Evolutionary conservation across 2,797 vertebrate species (phyloP), one percentile per base, ranked within the genome.

Genomic region (Coendou prehensilis): DNA sequence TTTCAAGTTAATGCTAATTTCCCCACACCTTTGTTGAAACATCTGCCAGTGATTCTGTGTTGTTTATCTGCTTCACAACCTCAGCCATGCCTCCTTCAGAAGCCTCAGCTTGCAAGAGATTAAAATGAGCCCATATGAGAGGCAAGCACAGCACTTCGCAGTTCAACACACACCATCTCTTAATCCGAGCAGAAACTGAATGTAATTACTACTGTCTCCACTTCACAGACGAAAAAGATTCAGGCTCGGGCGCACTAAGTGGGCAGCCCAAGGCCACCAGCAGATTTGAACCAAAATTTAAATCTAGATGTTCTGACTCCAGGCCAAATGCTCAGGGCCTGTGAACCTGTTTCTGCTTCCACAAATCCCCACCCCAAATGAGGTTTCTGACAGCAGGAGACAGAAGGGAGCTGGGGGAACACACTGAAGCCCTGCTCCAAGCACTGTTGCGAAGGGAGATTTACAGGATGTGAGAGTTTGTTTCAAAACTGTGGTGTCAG

Each of bases 1-100:
- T 97, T 96, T 78, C 54, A 57, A 75, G 13, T 80, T 54, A 73
- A 57, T 41, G 61, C 33, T 20, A 23, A 75, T 56, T 88, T 94
- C 30, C 75, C 64, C 37, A n/a, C 23, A 92, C 9, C 59, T 28
- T 63, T 67, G 5, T 50, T 23, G 20, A 87, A 96, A 83, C 17
- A 64, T 23, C 59, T 90, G 73, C 30, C 41, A 18, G 5, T 50
- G 56, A 50, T 45, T 37, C 47, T 76, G 26, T 37, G 33, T 67
- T 75, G 30, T 89, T 50, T 87, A n/a, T 89, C 83, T 78, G n/a
- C 33, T 61, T 75, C 57, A 91, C 50, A 86, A 30, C 28, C 47
- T 69, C 81, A 93, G 59, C 22, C 64, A 88, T 79, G 33, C 23
- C 79, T 47, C 37, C 18, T 23, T 41, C 2, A 2, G n/a, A 95